Evolutionary conservation across 2,888 invertebrate genomes (phyloP).

Genomic region (Axea sp.): DNA sequence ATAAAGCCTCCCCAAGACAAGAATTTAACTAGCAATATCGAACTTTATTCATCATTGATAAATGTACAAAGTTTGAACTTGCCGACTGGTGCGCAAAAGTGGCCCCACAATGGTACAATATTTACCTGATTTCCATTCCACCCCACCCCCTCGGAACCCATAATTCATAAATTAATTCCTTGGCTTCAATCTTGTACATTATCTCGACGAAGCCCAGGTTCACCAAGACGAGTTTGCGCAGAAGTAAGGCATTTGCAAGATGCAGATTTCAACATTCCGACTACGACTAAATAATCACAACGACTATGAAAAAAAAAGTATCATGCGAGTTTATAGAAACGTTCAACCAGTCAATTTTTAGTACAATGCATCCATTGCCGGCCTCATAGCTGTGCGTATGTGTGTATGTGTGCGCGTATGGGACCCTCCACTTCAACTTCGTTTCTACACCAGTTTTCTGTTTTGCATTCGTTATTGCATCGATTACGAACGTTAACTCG

Average conservation of each 20-base stretch:
- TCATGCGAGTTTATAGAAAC: slow-evolving; percentile 69
- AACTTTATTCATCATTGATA: slow-evolving; percentile 46
- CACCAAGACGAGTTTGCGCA: slow-evolving; percentile 6
- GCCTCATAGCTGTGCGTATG: slow-evolving; percentile 66
- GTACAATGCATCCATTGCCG: slow-evolving; percentile 67
- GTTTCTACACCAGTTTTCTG: too few relatives aligned
- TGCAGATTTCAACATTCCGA: slow-evolving; percentile 20
- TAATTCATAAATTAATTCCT: slow-evolving; percentile 26
- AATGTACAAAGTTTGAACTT: slow-evolving; percentile 49
- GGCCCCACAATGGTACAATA: slow-evolving; percentile 17
- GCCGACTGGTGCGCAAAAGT: slow-evolving; percentile 16
- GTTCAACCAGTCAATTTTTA: slow-evolving; percentile 71
- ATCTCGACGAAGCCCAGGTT: slow-evolving; percentile 16
- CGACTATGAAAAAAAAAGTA: slow-evolving; percentile 37
- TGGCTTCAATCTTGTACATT: slow-evolving; percentile 40
- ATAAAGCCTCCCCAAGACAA: slow-evolving; percentile 36
- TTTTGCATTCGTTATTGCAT: too few relatives aligned
- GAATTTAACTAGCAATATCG: slow-evolving; percentile 34
- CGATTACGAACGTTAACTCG: neutral
- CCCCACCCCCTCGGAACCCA: too few relatives aligned
- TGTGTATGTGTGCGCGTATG: slow-evolving; percentile 56
- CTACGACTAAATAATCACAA: slow-evolving; percentile 46
- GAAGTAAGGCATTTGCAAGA: slow-evolving; percentile 26
- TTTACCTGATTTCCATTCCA: slow-evolving; percentile 27
- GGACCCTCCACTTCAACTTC: slow-evolving; percentile 62